Conservation (phyloP, 2,888 invertebrate genomes). For the Atethmia centrago region DNA sequence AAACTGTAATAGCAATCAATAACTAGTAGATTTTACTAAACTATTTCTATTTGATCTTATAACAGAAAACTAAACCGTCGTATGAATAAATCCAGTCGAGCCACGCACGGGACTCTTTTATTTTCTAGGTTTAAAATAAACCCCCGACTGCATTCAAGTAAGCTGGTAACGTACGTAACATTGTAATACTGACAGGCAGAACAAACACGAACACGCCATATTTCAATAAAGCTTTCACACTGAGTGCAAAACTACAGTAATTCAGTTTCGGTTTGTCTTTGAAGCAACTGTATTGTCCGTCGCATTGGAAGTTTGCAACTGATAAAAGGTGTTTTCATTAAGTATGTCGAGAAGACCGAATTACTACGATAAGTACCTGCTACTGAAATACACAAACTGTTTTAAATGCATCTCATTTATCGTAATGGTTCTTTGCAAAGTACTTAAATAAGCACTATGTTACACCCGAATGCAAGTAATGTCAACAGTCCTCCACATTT, state of each 20-base stretch:
- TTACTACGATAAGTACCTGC: not conserved
- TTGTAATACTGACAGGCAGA: constrained; percentile 54
- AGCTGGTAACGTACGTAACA: constrained; percentile 56
- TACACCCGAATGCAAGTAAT: constrained; percentile 22
- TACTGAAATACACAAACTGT: not conserved
- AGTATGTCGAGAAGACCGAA: not conserved
- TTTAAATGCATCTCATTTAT: too few relatives aligned
- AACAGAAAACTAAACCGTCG: constrained; percentile 15
- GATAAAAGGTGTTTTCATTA: not conserved
- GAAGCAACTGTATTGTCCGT: not conserved
- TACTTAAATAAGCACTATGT: constrained; percentile 11
- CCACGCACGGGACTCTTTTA: constrained; percentile 37
- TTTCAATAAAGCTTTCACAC: constrained; percentile 63
- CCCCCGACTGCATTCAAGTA: constrained; percentile 45
- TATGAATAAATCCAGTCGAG: constrained; percentile 39
- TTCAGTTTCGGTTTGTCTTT: constrained; percentile 38
- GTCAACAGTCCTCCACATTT: constrained; percentile 34
- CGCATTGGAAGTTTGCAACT: not conserved
- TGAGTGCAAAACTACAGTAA: constrained; percentile 41
- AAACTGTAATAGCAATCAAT: not conserved
- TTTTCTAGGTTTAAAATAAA: constrained; percentile 56
- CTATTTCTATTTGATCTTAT: constrained; percentile 22
- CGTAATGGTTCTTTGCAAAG: not conserved
- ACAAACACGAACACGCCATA: constrained; percentile 67
- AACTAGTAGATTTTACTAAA: not conserved